A percentile compares a stretch with the other conserved stretches of the same genome.
phyloP scores from a whole-genome alignment of 1,140 invertebrate genomes.

The Drosophila sp. region DNA sequence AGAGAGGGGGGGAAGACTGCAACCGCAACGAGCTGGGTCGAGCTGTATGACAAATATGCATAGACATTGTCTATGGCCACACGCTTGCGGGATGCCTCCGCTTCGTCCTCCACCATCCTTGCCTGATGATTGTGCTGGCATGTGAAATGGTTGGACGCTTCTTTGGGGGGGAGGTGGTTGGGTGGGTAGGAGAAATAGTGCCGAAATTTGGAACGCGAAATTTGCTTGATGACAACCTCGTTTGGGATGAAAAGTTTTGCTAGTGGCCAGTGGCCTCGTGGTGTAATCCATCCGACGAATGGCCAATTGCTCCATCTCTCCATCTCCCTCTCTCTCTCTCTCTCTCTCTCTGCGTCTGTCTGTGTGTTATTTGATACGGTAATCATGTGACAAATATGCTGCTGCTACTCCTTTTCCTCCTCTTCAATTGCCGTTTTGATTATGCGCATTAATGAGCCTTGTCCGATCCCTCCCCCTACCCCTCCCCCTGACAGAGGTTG shows the following conservation, averaged over 20 bases:
- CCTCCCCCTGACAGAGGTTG: not conserved
- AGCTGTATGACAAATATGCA: slow-evolving; percentile 72
- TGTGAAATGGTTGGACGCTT: slow-evolving; percentile 57
- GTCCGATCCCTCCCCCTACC: too few species aligned
- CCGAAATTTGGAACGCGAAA: slow-evolving; percentile 58
- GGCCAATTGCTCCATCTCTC: not conserved
- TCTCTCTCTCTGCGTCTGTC: not conserved
- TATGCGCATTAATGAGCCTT: slow-evolving; percentile 68
- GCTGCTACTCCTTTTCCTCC: slow-evolving; percentile 24
- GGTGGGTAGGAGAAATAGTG: slow-evolving; percentile 16
- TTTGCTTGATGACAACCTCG: slow-evolving; percentile 42
- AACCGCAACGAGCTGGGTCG: slow-evolving; percentile 46
- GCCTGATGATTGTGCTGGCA: slow-evolving; percentile 33
- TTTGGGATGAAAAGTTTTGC: slow-evolving; percentile 17
- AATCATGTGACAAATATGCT: slow-evolving; percentile 77
- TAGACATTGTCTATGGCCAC: slow-evolving; percentile 75
- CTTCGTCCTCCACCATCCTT: not conserved
- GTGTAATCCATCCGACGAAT: slow-evolving; percentile 53
- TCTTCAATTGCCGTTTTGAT: slow-evolving; percentile 59
- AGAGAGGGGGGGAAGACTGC: not conserved
- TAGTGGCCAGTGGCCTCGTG: slow-evolving; percentile 10
- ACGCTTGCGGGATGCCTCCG: slow-evolving; percentile 57
- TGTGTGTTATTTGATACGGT: slow-evolving; percentile 68
- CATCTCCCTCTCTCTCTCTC: not conserved
- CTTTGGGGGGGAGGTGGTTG: slow-evolving; percentile 16